Base-by-base conservation (phyloP, 2,797 vertebrate species). In the Pseudomugil gertrudae region DNA sequence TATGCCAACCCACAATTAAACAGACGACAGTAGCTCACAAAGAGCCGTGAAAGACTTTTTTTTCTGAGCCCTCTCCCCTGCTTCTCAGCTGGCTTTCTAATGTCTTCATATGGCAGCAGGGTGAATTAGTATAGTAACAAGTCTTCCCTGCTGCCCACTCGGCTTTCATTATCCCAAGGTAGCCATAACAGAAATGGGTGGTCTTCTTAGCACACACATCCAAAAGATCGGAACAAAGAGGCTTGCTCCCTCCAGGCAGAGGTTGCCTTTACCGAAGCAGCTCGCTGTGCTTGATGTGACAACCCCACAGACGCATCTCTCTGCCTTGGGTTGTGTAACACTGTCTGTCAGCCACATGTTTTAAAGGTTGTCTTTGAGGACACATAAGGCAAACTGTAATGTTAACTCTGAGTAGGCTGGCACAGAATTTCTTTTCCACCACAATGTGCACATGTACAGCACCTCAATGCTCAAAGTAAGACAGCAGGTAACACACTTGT, bases 1-100 rank as follows among this genome's bases (percentile, higher is more conserved):
- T 86, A 89, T 90, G 84, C 86, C 84, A 89, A 90, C 80, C 66
- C 72, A 67, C 75, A 73, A 81, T 89, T 76, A 88, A 77, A 76
- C 62, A 63, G 72, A 75, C 58, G 69, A 70, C 23, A 58, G 74
- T 52, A 69, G 80, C 65, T 85, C 72, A 89, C 62, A 43, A 64
- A 73, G 76, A 51, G 60, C 76, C 63, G 68, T 76, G 66, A 83
- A 80, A 87, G 80, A 68, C 71, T 38, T 64, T 63, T 62, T 68
- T 54, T 65, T 72, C 51, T 24, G 54, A 52, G n/a, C 29, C 43
- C 24, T 62, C 38, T 66, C 50, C 53, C 69, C 63, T 71, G 70
- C 57, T 48, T 78, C 72, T 86, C 75, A 64, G 74, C 66, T 74
- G 72, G 72, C 52, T 58, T 55, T 72, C 59, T 45, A 1, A 2